phyloP scores from a whole-genome alignment of 2,113 vertebrate species.

The Sylvilagus bachmani region DNA sequence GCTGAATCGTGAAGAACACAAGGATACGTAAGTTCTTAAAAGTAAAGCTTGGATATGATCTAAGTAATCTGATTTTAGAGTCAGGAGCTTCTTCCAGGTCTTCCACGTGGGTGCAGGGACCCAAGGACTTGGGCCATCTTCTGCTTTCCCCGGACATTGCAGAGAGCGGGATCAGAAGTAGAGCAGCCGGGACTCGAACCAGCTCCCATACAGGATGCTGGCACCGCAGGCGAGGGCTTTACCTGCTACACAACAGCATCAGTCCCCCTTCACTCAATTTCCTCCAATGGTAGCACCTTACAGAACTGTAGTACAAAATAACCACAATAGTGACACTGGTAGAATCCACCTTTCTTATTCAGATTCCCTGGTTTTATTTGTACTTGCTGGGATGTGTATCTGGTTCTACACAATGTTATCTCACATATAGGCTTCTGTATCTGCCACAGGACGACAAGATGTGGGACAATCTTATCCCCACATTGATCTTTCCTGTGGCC shows the following conservation, averaged over 20 bases:
- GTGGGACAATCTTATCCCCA: background rate
- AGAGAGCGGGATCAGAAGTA: too few species aligned
- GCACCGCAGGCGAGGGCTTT: too few species aligned
- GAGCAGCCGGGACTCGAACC: background rate
- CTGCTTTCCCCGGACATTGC: too few species aligned
- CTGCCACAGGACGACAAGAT: background rate
- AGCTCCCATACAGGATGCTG: too few species aligned
- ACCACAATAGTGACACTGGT: background rate
- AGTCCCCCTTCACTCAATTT: background rate
- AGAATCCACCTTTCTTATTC: background rate
- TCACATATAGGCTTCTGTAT: background rate
- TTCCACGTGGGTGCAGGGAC: too few species aligned
- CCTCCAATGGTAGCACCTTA: background rate
- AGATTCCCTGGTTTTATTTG: conserved; percentile 9
- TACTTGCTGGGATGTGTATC: background rate
- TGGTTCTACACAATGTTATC: background rate
- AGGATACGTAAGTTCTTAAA: background rate
- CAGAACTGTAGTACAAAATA: background rate
- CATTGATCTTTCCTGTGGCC: background rate
- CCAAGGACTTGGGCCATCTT: too few species aligned
- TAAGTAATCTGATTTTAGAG: background rate
- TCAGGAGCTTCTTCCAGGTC: background rate
- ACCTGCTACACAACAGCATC: too few species aligned
- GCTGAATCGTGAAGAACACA: background rate
- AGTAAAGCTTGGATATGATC: background rate